Evolutionary conservation across 2,113 vertebrate genomes (phyloP).

Genomic region (Dissostichus mawsoni): DNA sequence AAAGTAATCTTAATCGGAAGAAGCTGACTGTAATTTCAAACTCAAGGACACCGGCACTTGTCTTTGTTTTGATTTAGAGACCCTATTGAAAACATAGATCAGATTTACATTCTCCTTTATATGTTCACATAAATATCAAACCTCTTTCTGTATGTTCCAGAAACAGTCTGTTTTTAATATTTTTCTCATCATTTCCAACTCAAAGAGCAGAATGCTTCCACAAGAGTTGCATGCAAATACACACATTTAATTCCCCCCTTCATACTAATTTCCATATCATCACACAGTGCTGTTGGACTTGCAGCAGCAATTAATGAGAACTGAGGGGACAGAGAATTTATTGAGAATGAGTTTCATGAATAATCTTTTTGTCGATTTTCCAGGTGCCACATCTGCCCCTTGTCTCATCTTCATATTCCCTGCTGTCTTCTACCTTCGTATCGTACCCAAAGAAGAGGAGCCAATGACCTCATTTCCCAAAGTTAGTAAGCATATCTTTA

Average conservation of each 20-base stretch:
- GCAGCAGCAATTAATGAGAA: constrained; percentile 7
- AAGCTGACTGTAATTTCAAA: too few species aligned
- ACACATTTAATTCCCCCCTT: background rate
- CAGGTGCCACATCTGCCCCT: constrained; percentile 97
- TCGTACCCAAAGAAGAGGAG: constrained; percentile 95
- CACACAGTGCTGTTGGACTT: background rate
- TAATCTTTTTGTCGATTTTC: constrained; percentile 26
- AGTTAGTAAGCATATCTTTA: constrained; percentile 87
- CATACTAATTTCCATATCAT: background rate
- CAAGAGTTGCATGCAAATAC: background rate
- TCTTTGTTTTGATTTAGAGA: background rate
- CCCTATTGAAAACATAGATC: too few species aligned
- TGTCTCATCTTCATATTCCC: constrained; percentile 99
- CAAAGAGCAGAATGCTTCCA: background rate
- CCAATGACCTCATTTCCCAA: constrained; percentile 90
- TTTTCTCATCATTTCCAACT: background rate
- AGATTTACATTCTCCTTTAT: background rate
- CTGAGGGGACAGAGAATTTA: background rate
- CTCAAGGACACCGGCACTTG: too few species aligned
- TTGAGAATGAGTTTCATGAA: background rate
- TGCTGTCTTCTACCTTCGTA: constrained; percentile 97
- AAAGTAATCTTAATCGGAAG: too few species aligned
- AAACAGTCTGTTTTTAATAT: background rate
- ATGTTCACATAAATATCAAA: background rate
- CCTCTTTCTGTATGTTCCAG: background rate